phyloP scores from a whole-genome alignment of 2,797 vertebrate genomes.

The Gymnocypris eckloni region DNA sequence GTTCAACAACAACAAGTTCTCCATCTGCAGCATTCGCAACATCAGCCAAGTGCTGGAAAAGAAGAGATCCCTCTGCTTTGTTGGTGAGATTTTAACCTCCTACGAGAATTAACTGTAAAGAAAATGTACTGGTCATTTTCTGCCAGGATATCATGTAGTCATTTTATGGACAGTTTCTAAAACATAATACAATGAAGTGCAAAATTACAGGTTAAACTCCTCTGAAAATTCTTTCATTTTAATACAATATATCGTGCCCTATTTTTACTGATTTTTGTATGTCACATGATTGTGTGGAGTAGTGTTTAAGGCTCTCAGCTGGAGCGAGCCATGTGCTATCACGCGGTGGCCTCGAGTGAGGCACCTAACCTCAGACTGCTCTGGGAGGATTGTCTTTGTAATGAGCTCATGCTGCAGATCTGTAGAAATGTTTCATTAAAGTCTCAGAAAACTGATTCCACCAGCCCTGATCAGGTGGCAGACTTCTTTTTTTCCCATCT shows the following conservation, averaged over 20 bases:
- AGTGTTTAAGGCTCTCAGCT: background rate
- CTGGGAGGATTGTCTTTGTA: background rate
- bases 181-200: background rate
- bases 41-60: conserved; percentile 92
- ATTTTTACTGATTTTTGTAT: background rate
- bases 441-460: background rate
- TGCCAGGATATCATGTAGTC: background rate
- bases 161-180: background rate
- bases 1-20: conserved; percentile 96
- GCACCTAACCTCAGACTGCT: background rate
- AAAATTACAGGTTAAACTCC: background rate
- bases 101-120: background rate
- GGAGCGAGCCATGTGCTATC: background rate
- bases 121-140: background rate
- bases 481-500: background rate
- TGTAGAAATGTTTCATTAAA: background rate
- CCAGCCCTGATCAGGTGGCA: background rate
- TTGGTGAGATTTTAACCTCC: conserved; percentile 79
- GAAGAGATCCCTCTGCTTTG: conserved; percentile 91
- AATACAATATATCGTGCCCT: background rate
- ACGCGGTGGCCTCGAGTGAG: background rate
- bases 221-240: background rate
- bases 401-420: background rate
- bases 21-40: conserved; percentile 91
- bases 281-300: background rate